phyloP scores from a whole-genome alignment of 2,113 vertebrate species.

The Strix aluco region DNA sequence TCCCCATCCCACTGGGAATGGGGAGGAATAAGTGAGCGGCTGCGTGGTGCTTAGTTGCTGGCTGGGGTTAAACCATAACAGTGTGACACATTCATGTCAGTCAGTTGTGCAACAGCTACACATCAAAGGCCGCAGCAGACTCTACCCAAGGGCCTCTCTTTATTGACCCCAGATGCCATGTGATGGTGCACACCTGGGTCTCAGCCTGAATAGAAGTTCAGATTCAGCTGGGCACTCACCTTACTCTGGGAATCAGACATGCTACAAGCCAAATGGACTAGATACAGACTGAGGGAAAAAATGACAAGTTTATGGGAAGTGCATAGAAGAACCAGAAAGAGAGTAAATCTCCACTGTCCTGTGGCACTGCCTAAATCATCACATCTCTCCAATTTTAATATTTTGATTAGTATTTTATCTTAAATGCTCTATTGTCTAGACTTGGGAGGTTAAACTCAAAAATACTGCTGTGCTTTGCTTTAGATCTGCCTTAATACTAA shows the following conservation, averaged over 20 bases:
- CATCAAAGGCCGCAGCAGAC: neutral
- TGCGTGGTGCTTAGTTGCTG: no score
- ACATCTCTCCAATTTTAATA: neutral
- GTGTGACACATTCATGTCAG: neutral
- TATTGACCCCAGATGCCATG: neutral
- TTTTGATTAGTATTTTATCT: neutral
- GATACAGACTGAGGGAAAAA: neutral
- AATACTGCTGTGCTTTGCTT: neutral
- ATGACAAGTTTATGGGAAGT: neutral
- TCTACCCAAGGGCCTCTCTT: neutral
- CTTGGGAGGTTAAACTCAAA: neutral
- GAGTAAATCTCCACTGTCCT: neutral
- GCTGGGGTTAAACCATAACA: no score
- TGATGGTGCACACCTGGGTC: fast-evolving
- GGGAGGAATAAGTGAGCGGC: no score
- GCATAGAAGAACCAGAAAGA: neutral
- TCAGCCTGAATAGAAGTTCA: neutral
- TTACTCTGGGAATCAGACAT: neutral
- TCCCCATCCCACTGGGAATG: no score
- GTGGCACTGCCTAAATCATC: neutral
- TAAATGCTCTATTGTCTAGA: neutral
- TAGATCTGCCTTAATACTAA: neutral
- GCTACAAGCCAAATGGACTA: neutral
- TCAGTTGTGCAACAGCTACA: neutral
- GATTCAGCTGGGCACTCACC: neutral